Evolutionary conservation across 2,888 invertebrate genomes (phyloP), one percentile per base, ranked within the genome.

Genomic region (Girardia tigrina): DNA sequence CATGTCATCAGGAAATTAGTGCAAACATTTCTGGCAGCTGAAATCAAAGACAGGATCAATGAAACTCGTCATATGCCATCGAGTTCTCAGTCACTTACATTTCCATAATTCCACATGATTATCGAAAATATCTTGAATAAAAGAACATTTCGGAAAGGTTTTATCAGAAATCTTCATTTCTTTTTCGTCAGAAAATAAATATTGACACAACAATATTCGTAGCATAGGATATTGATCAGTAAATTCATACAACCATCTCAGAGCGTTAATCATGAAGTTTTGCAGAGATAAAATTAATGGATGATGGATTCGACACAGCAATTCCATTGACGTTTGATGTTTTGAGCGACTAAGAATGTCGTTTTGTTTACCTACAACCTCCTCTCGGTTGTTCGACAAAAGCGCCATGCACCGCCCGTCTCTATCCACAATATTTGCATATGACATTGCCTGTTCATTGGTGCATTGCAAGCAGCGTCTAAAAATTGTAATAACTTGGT

Each of bases 401-500:
- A 56, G 23, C n/a, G 56, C 56, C 56, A 56, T n/a, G 16, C 56
- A 56, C 23, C 56, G 56, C 20, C 56, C 56, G n/a, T 56, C 56
- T 56, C 56, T 4, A n/a, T 56, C 56, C 4, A 56, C 56, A 8
- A 56, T 56, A 23, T 56, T 56, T 8, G 56, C 56, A n/a, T 8
- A 56, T n/a, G 56, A 8, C 56, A 56, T 56, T 12, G 56, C 56
- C n/a, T n/a, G 56, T 56, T 56, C 56, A 20, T n/a, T 4, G 4
- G 56, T 56, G 56, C 56, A 56, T 56, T 56, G 56, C 56, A 56
- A 56, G n/a, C 56, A 56, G n/a, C 56, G 56, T n/a, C 23, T 56
- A 23, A 56, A 56, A 56, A 56, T n/a, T n/a, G 56, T 56, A 73
- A 28, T 28, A 69, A 71, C 75, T 29, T 75, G 75, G 1, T 73